Conservation (phyloP, 2,888 invertebrate genomes). For the Brachyptera risi region DNA sequence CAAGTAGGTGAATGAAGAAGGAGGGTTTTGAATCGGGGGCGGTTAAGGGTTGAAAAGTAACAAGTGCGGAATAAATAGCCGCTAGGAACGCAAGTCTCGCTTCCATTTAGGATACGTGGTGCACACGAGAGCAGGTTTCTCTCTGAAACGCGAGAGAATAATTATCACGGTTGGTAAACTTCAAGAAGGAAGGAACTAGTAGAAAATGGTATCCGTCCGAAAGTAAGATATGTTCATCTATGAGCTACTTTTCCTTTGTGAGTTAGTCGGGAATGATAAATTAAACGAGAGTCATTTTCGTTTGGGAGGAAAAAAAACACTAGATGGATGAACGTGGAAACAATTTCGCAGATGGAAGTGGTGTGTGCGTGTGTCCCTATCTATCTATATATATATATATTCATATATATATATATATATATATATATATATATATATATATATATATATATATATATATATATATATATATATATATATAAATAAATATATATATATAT, state of each 20-base stretch:
- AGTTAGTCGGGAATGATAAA: background rate
- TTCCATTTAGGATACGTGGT: background rate
- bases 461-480: too few species aligned
- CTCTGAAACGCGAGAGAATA: conserved; percentile 15
- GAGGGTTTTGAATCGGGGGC: background rate
- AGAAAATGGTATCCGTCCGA: background rate
- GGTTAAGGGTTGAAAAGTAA: background rate
- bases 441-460: too few species aligned
- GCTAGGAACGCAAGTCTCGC: background rate
- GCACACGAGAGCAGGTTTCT: background rate
- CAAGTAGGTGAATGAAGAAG: conserved; percentile 20
- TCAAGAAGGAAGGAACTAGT: background rate
- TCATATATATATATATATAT: too few species aligned
- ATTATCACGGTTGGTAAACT: conserved; percentile 19
- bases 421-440: too few species aligned
- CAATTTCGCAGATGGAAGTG: too few species aligned
- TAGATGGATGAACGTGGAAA: background rate
- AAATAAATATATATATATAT: too few species aligned
- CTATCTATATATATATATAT: too few species aligned
- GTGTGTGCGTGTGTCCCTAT: too few species aligned
- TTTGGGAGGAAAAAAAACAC: background rate
- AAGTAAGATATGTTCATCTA: background rate
- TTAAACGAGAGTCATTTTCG: background rate
- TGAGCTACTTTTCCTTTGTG: background rate
- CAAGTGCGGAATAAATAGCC: conserved; percentile 25